Percentiles rank a stretch among this genome's conserved stretches.
Conservation (phyloP, 2,888 invertebrate genomes). For the Caenorhabditis panamensis region DNA sequence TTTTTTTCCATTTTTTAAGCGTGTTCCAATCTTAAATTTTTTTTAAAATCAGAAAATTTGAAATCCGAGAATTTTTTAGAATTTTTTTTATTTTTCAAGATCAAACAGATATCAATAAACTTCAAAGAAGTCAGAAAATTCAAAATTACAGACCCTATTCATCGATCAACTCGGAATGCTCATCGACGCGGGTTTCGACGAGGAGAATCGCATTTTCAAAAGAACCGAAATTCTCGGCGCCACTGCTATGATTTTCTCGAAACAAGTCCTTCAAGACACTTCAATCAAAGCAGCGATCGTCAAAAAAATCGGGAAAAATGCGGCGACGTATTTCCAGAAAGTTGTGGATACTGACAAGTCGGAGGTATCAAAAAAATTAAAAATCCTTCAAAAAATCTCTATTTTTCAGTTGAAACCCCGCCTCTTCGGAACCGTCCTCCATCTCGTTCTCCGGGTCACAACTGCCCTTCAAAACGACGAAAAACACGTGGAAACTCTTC, state of each 20-base stretch:
- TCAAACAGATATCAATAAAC: too few species aligned
- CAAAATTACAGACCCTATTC: constrained; percentile 50
- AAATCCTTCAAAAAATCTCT: too few species aligned
- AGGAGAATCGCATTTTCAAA: constrained; percentile 67
- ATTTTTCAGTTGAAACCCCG: constrained; percentile 64
- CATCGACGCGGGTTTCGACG: constrained; percentile 67
- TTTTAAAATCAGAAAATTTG: not conserved
- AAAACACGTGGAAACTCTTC: constrained; percentile 30
- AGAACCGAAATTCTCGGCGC: constrained; percentile 62
- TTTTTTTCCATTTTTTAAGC: too few species aligned
- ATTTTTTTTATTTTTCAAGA: not conserved
- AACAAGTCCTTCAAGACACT: constrained; percentile 37
- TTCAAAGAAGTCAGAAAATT: not conserved
- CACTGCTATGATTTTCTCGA: constrained; percentile 45
- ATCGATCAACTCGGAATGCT: constrained; percentile 60
- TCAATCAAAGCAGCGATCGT: constrained; percentile 22
- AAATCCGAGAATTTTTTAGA: too few species aligned
- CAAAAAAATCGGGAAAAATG: constrained; percentile 42
- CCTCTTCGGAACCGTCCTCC: constrained; percentile 67
- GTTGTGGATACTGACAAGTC: constrained; percentile 20
- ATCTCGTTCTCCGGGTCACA: constrained; percentile 53
- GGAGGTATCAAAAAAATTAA: too few species aligned
- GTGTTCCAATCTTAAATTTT: too few species aligned
- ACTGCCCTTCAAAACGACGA: constrained; percentile 36
- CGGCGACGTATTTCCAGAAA: constrained; percentile 44